Percentiles rank a stretch among this genome's conserved stretches.
Evolutionary conservation across 1,140 invertebrate genomes (phyloP).

Genomic region (Bombus picipes): DNA sequence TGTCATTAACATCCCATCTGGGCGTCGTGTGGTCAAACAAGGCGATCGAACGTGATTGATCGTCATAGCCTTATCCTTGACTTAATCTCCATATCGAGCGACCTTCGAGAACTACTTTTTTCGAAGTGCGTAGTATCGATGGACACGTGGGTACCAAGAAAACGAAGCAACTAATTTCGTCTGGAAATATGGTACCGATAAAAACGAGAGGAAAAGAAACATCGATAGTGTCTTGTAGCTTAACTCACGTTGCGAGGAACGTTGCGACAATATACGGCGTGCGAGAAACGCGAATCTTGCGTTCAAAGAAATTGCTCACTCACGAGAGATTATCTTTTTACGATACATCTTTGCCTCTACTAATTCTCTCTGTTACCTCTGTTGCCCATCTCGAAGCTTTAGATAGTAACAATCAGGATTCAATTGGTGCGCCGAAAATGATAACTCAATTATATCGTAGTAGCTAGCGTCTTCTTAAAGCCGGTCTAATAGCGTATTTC

Average conservation of each 20-base stretch:
- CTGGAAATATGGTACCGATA: not conserved
- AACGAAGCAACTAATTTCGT: not conserved
- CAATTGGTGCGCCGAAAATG: constrained; percentile 14
- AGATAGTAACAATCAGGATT: not conserved
- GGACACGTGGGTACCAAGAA: constrained; percentile 2
- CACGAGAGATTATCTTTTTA: constrained; percentile 33
- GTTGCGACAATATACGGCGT: not conserved
- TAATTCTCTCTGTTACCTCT: constrained; percentile 13
- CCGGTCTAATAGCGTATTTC: not conserved
- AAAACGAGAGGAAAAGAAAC: not conserved
- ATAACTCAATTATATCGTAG: constrained; percentile 16
- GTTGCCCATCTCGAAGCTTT: not conserved
- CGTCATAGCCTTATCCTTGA: constrained; percentile 52
- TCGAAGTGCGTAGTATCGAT: constrained; percentile 24
- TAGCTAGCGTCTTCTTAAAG: constrained; percentile 3
- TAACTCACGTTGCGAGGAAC: not conserved
- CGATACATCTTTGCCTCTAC: constrained; percentile 19
- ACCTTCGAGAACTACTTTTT: constrained; percentile 27
- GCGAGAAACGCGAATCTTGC: not conserved
- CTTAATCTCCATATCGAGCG: constrained; percentile 58
- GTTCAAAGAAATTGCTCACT: constrained; percentile 25
- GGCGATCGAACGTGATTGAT: constrained; percentile 54
- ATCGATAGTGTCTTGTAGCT: not conserved
- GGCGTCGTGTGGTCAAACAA: constrained; percentile 25
- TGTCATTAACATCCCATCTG: constrained; percentile 59